A percentile compares a stretch with the other conserved stretches of the same genome.
Conservation (phyloP, 2,888 invertebrate species). For the Scelioninae gen. 2 region DNA sequence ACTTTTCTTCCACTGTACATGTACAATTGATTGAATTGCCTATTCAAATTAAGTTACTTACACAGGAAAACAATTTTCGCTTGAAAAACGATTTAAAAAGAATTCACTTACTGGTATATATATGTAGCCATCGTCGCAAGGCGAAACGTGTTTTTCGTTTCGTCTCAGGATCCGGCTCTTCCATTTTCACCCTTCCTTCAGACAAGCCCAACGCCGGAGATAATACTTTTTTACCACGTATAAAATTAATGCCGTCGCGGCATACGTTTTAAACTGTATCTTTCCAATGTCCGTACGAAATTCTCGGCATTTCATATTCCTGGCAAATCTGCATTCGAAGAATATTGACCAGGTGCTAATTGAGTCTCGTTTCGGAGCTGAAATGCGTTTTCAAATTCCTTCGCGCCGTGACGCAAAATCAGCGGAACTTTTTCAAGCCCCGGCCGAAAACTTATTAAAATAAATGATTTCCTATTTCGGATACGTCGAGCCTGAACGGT, state of each 20-base stretch:
- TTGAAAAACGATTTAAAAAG: too few species aligned
- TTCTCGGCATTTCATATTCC: constrained; percentile 27
- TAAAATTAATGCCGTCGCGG: constrained; percentile 49
- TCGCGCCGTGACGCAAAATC: constrained; percentile 10
- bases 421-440: constrained; percentile 14
- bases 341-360: constrained; percentile 22
- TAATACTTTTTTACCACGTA: constrained; percentile 47
- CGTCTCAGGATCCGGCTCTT: constrained; percentile 50
- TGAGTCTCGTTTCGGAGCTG: constrained; percentile 13
- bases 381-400: constrained; percentile 11
- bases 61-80: too few species aligned
- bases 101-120: too few species aligned
- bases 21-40: too few species aligned
- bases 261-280: constrained; percentile 43
- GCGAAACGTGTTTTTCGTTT: constrained; percentile 55
- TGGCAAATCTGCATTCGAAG: constrained; percentile 26
- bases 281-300: constrained; percentile 33
- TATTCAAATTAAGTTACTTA: too few species aligned
- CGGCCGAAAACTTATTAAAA: constrained; percentile 12
- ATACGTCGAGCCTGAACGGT: constrained; percentile 27
- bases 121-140: too few species aligned
- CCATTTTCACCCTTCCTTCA: constrained; percentile 49
- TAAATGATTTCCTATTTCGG: constrained; percentile 28
- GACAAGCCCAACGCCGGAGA: constrained; percentile 27
- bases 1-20: too few species aligned